Base-by-base conservation (phyloP, 2,888 invertebrate species). In the Thereva nobilitata region DNA sequence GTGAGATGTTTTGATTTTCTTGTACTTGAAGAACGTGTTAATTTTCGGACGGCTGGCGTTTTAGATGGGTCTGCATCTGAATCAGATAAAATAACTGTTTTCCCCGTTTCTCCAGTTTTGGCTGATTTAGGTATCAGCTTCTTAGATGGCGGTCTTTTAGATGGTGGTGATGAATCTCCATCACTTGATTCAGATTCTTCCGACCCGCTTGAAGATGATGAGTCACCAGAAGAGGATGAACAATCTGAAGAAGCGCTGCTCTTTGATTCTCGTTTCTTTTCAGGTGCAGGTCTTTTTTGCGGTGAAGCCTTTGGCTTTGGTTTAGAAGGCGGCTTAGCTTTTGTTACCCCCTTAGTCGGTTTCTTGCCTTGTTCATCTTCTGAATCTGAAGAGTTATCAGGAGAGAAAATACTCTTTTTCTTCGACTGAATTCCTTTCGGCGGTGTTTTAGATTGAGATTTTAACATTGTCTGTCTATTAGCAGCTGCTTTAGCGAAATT, bases 381-480 rank as follows among this genome's bases (percentile, higher is more conserved):
- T 56, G 87, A 87, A 73, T 87, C 87, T n/a, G 87, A 87, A 71
- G 87, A 86, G 71, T 91, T 91, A 72, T 90, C 91, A 0, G 92
- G 91, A 64, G 92, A 92, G 75, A 92, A 92, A 74, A 92, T 92
- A 75, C 91, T 90, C 76, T 90, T 91, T 77, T 89, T 89, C 75
- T 89, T 90, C 23, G 65, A 66, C 40, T 57, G 64, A 7, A 55
- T 49, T 12, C 23, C 12, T n/a, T 40, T 23, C 8, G 45, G 45
- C 35, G 47, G 55, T 7, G 56, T 12, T 42, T 65, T 65, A 12
- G 41, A 7, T 35, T 55, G 65, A 3, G 56, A 4, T 10, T 56
- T 65, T 5, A 56, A n/a, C 8, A 56, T 37, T 49, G 54, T 65
- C 42, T 55, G 55, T 4, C 65, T 35, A n/a, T 54, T 55, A 7